Base-by-base conservation (phyloP, 2,888 invertebrate genomes). In the Scaptomyza parva region DNA sequence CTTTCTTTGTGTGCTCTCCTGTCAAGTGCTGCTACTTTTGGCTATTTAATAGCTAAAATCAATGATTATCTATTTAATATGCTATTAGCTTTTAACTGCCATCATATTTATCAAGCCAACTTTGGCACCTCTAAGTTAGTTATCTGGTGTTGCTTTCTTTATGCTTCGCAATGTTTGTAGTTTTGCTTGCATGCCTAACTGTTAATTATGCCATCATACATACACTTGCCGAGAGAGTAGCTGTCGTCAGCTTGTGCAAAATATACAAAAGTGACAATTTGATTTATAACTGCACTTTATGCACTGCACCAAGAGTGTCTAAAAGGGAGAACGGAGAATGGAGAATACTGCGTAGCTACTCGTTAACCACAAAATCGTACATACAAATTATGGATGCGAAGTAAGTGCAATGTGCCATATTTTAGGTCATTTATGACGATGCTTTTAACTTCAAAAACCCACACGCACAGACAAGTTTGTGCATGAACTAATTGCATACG, bases 191-290 rank as follows among this genome's bases (percentile, higher is more conserved):
- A 45, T 58, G 48, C 70, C 71, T 76, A 78, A 86, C 80, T 79
- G 76, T 26, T 72, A 80, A 82, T 85, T 78, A 78, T 86, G 78
- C 71, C 86, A 79, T 80, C 78, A 76, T 84, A 77, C 78, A 76
- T 84, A 77, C 76, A 72, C 55, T 68, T 75, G 76, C 60, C 70
- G 76, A 40, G 43, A 28, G 47, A 28, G 47, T 37, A 37, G 53
- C 59, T 70, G 70, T 79, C 84, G 70, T 81, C 85, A 88, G 85
- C 78, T 87, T 88, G 82, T 68, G 88, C 83, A 85, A 85, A 64
- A 83, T 86, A 83, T 85, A 88, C 88, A 84, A 88, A 89, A 90
- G 90, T 90, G 90, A 88, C 89, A 90, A 90, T 90, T 89, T 90
- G 90, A 90, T 90, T 90, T 90, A 90, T 90, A 85, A 83, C 87